phyloP scores from a whole-genome alignment of 2,888 invertebrate species.

The Diarsia brunnea region DNA sequence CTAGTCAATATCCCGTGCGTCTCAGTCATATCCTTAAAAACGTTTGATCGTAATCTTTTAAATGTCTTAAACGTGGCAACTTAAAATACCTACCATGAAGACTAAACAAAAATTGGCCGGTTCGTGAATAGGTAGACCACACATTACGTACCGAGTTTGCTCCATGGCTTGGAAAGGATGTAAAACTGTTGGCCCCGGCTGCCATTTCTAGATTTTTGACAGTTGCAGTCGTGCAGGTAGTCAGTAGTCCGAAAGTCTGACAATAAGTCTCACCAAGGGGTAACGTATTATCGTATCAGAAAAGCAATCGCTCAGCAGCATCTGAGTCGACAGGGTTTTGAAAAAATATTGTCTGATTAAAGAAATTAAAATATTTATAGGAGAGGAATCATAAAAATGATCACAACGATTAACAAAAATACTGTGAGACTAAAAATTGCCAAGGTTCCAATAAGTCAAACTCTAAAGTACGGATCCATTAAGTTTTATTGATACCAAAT shows the following conservation, averaged over 20 bases:
- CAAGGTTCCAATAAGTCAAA: slow-evolving; percentile 6
- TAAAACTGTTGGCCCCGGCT: no score
- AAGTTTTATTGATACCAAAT: slow-evolving; percentile 11
- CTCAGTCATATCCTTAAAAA: slow-evolving; percentile 56
- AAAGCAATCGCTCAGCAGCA: no score
- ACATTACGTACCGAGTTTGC: no score
- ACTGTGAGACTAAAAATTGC: not conserved
- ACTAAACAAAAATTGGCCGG: not conserved
- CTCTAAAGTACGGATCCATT: slow-evolving; percentile 30
- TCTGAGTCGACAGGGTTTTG: not conserved
- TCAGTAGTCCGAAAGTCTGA: no score
- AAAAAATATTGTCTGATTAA: not conserved
- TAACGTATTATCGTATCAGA: no score
- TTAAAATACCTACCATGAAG: not conserved
- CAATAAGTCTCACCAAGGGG: no score
- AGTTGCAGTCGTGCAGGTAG: no score
- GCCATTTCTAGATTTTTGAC: no score
- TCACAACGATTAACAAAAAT: not conserved
- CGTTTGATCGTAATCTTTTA: not conserved
- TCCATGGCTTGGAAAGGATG: no score
- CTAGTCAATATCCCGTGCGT: slow-evolving; percentile 44
- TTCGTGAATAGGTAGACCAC: no score
- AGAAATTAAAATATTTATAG: not conserved
- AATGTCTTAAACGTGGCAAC: not conserved
- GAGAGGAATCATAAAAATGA: not conserved